Evolutionary conservation across 2,113 vertebrate genomes (phyloP), one percentile per base, ranked within the genome.

Genomic region (Scomber colias): DNA sequence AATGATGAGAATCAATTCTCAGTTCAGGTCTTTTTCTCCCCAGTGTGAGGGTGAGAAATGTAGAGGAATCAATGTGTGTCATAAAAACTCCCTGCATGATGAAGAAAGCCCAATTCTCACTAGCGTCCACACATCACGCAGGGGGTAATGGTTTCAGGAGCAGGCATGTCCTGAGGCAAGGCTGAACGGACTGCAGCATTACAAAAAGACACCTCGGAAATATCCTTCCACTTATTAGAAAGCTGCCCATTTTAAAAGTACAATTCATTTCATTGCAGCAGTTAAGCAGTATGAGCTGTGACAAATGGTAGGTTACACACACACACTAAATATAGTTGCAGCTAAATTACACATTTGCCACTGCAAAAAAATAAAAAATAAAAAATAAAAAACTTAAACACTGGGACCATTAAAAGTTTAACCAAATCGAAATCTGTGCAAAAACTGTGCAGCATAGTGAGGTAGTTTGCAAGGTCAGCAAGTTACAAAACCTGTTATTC

Each of bases 1-100:
- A 85, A 86, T 85, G 83, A 87, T 71, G 24, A 65, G 45, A 82
- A 92, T 93, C 81, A 90, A 92, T 92, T 80, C 78, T 72, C 46
- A 54, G 60, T 83, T 78, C 46, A 60, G 53, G 67, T 77, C 72
- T 57, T 69, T 61, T 57, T 48, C 17, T 30, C 61, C 44, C 15
- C 17, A 3, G 61, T 19, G 49, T 4, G 53, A 72, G 67, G 66
- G 50, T 51, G 63, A 30, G 45, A 21, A 66, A n/a, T 77, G 64
- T 50, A 54, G 51, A 62, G 53, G 69, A 87, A 90, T 92, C 84
- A 70, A 87, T 93, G 85, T 75, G 59, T 55, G 79, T 83, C 79
- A 83, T 71, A 88, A 87, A 83, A 80, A 82, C 31, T 24, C 19
- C 17, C 27, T 17, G 66, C 57, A 77, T 76, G 81, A 89, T 27